A percentile compares a stretch with the other conserved stretches of the same genome.
Evolutionary conservation across 2,888 invertebrate species (phyloP).

Genomic region (Caenorhabditis sp.): DNA sequence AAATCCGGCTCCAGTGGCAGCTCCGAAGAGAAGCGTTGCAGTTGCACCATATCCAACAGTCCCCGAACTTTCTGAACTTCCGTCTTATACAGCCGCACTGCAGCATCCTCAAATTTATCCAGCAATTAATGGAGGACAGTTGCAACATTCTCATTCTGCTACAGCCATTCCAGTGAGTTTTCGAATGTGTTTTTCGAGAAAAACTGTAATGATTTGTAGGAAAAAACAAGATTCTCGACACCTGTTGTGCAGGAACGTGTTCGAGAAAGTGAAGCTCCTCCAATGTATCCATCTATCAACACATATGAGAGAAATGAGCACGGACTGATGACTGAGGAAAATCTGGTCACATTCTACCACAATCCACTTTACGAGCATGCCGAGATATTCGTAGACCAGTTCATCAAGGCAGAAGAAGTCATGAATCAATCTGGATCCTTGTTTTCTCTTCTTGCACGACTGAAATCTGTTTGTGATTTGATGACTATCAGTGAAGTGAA

Average conservation of each 20-base stretch:
- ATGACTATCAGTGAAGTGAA: slow-evolving; percentile 64
- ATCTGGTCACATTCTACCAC: slow-evolving; percentile 79
- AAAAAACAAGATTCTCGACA: slow-evolving; percentile 33
- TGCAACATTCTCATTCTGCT: slow-evolving; percentile 54
- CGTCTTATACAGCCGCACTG: slow-evolving; percentile 57
- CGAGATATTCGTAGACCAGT: slow-evolving; percentile 80
- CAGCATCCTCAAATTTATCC: slow-evolving; percentile 60
- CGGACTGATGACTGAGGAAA: slow-evolving; percentile 78
- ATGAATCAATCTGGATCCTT: slow-evolving; percentile 70
- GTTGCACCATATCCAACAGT: slow-evolving; percentile 56
- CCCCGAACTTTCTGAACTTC: slow-evolving; percentile 62
- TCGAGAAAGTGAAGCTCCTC: slow-evolving; percentile 65
- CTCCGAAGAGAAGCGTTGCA: slow-evolving; percentile 41
- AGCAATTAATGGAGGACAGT: slow-evolving; percentile 11
- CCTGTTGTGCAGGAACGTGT: slow-evolving; percentile 30
- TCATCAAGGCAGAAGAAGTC: slow-evolving; percentile 77
- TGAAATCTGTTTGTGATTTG: slow-evolving; percentile 71
- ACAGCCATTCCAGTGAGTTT: slow-evolving; percentile 47
- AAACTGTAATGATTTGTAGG: neutral
- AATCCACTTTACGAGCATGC: slow-evolving; percentile 80
- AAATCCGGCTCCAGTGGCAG: slow-evolving; percentile 7
- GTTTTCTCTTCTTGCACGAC: slow-evolving; percentile 71
- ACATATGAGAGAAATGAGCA: slow-evolving; percentile 83
- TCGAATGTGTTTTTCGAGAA: neutral
- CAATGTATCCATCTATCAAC: slow-evolving; percentile 69